Evolutionary conservation across 2,797 vertebrate species (phyloP), one percentile per base, ranked within the genome.

Genomic region (Eospalax fontanierii): DNA sequence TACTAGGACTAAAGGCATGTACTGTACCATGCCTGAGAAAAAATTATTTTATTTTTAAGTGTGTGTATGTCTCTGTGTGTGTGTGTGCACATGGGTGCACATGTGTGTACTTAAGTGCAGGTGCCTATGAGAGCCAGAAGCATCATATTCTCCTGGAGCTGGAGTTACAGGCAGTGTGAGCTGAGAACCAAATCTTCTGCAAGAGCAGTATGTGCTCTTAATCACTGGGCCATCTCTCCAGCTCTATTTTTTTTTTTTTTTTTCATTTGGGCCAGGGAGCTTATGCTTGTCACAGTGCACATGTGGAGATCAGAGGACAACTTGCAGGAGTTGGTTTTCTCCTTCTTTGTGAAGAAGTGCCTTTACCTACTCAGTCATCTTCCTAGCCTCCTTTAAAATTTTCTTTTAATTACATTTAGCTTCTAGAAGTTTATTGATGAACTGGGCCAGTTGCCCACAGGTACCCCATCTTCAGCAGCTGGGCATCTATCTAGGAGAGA

Each of bases 391-490:
- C 54, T 35, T 1, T 26, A 70, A 30, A 9, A 24, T 1, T 35
- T 50, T 57, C 68, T 84, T 68, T 1, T 4, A 82, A 50, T 85
- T 70, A 70, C 15, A 28, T 85, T 70, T 70, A n/a, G 22, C 65
- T 10, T 33, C 63, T 46, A 26, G 19, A 57, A 8, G 43, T 63
- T 71, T 81, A 15, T 30, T 21, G 59, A 24, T 28, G 61, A 81
- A n/a, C 50, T 61, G 6, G 54, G 7, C 63, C 0, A 15, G 33
- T 35, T 0, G 7, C 28, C 38, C 19, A 1, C 1, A 3, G 35
- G 15, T 4, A 38, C 28, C 21, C 8, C 30, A 63, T 40, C 7
- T 43, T 10, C 30, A 50, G n/a, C 46, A 57, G 50, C 57, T 46
- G 63, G 7, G 8, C 3, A 0, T 57, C 50, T 54, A 54, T 22